These are phyloP conservation scores for Pseudopipra pipra DNA, from an alignment of 2,113 vertebrate species.

Conservation along the genomic window DNA sequence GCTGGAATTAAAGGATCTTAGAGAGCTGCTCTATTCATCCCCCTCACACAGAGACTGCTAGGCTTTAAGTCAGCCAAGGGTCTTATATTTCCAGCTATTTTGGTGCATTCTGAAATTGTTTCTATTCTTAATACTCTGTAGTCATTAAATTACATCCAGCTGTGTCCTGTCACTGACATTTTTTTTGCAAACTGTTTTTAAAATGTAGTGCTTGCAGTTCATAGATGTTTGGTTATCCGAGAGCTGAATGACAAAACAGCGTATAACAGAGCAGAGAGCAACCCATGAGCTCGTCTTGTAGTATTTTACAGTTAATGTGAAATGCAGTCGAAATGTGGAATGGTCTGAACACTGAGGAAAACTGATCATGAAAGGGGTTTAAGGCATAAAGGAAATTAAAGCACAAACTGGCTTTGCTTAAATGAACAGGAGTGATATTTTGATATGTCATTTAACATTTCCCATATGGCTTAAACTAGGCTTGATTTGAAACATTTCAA, in stretches of 20 bases:
- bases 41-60: background rate
- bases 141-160: constrained; percentile 54
- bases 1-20: background rate
- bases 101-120: constrained; percentile 36
- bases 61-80: constrained; percentile 26
- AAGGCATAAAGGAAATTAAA: constrained; percentile 14
- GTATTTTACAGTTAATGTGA: background rate
- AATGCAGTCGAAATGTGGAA: background rate
- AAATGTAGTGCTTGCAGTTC: background rate
- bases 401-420: background rate
- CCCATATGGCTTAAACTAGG: background rate
- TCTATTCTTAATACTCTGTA: constrained; percentile 28
- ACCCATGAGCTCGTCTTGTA: background rate
- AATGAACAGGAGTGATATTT: constrained; percentile 23
- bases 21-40: background rate
- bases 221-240: background rate
- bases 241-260: background rate
- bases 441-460: constrained; percentile 30
- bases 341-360: background rate
- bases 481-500: background rate
- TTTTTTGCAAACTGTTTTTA: background rate
- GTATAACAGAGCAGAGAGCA: background rate
- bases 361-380: background rate
- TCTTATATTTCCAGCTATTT: constrained; percentile 33
- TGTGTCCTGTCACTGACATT: constrained; percentile 11